Percentiles rank a stretch among this genome's conserved stretches.
phyloP scores from a whole-genome alignment of 2,797 vertebrate species.

The Eulemur coronatus region DNA sequence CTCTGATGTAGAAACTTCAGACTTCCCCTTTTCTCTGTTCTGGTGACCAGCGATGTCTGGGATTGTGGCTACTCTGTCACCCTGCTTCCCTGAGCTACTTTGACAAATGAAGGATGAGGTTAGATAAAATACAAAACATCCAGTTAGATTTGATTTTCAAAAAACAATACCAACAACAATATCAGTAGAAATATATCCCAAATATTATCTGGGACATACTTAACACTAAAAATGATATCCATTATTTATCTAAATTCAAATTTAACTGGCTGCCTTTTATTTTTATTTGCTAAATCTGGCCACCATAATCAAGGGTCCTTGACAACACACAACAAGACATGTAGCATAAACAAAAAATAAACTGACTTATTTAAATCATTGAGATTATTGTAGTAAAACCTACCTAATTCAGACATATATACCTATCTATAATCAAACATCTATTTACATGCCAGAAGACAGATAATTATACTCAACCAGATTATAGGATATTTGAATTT shows the following conservation, averaged over 20 bases:
- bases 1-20: not conserved
- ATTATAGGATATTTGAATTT: not conserved
- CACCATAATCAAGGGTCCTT: not conserved
- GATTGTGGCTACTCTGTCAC: not conserved
- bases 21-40: fast-evolving
- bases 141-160: not conserved
- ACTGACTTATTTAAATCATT: not conserved
- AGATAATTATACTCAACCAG: not conserved
- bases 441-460: not conserved
- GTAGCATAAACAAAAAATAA: not conserved
- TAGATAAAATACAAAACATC: not conserved
- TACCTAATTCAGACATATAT: not conserved
- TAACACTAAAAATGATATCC: not conserved
- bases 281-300: not conserved
- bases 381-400: not conserved
- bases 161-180: not conserved
- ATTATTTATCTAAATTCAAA: not conserved
- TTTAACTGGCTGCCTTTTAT: not conserved
- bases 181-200: not conserved
- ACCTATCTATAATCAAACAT: not conserved
- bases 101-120: not conserved
- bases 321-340: not conserved
- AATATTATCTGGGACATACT: not conserved
- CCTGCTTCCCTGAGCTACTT: not conserved
- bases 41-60: fast-evolving